Evolutionary conservation across 1,140 invertebrate species (phyloP), one percentile per base, ranked within the genome.

Genomic region (Zaprionus nigranus): DNA sequence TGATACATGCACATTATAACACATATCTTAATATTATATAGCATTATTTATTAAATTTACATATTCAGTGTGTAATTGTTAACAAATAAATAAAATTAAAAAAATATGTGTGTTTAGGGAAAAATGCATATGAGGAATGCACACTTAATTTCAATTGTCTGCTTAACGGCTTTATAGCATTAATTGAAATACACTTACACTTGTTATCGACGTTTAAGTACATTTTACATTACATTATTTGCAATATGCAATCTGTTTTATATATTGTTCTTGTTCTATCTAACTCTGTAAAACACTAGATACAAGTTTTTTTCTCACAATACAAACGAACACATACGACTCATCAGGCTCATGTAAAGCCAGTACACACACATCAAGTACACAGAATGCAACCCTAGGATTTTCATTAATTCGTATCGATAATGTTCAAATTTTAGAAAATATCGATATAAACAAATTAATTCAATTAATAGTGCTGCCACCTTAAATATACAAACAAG

Each of bases 261-360:
- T 49, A 12, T 51, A 9, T 46, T n/a, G 40, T 17, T 20, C 40
- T 46, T 20, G n/a, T 46, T 51, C 20, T 51, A 51, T 24, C 3
- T 24, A 24, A 51, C 46, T 20, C 46, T 51, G 1, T 51, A 51
- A 20, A 20, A 51, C 20, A 51, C 46, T 51, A 24, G 17, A 51
- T 51, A 51, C 11, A 20, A 20, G 20, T 51, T 51, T 51, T 51
- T 51, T 51, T 24, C 40, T 24, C 22, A 24, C 46, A 51, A 51
- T 12, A 24, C 22, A 51, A 51, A 51, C 12, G 46, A 12, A 22
- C 22, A 20, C 5, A 24, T 51, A 51, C 46, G 17, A 51, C 22
- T 22, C 22, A 20, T 5, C 12, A 51, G 11, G 11, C 20, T 5
- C 9, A 51, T n/a, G 13, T 17, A 28, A 56, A 56, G 24, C 22